Conservation (phyloP, 2,888 invertebrate genomes). For the Agapostemon virescens region DNA sequence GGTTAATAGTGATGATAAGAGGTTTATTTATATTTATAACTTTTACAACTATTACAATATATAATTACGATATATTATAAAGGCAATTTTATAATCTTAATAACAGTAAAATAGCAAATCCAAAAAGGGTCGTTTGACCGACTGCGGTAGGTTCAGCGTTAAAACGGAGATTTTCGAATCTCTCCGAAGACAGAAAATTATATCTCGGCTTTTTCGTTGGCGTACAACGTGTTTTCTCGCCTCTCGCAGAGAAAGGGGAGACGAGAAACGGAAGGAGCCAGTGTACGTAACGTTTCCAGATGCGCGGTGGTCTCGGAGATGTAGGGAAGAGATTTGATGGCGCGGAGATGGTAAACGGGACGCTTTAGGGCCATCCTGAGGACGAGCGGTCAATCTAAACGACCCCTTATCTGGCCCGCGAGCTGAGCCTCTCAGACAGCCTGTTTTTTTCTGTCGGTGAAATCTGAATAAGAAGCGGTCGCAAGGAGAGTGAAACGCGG, state of each 20-base stretch:
- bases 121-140: too few species aligned
- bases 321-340: constrained; percentile 73
- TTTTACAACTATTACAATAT: too few species aligned
- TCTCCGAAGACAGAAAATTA: background rate
- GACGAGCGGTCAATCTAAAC: constrained; percentile 79
- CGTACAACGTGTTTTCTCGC: constrained; percentile 14
- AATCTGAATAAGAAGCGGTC: constrained; percentile 76
- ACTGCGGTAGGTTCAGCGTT: too few species aligned
- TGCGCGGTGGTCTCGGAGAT: constrained; percentile 64
- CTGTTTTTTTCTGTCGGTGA: constrained; percentile 59
- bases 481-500: constrained; percentile 56
- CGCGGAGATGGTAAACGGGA: constrained; percentile 75
- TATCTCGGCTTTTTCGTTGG: constrained; percentile 4
- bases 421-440: constrained; percentile 35
- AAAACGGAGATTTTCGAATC: background rate
- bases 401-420: constrained; percentile 75
- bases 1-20: too few species aligned
- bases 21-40: too few species aligned
- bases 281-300: constrained; percentile 50
- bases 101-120: too few species aligned
- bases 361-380: constrained; percentile 79
- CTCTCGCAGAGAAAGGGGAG: background rate
- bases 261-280: constrained; percentile 36
- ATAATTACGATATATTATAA: too few species aligned
- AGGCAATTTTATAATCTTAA: too few species aligned